These are phyloP conservation scores for Drosophila tristis DNA, from an alignment of 1,140 invertebrate genomes.

Conservation along the genomic window DNA sequence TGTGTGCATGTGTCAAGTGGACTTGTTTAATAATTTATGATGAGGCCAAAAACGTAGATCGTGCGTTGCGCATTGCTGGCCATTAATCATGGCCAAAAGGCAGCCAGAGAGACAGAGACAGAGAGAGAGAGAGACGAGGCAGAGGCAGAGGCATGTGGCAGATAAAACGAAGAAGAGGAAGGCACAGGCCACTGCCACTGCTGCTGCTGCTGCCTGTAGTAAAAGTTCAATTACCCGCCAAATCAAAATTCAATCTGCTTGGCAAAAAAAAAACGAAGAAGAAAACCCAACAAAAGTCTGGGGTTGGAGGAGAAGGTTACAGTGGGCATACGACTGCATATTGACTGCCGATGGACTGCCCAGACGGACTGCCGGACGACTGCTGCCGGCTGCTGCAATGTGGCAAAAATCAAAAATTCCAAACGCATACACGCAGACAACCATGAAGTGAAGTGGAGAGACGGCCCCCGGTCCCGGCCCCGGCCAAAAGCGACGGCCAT, in stretches of 20 bases:
- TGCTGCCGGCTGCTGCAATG: conserved; percentile 59
- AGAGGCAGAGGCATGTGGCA: background rate
- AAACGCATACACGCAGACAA: conserved; percentile 78
- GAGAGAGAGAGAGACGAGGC: background rate
- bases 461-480: conserved; percentile 1
- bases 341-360: conserved; percentile 54
- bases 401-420: conserved; percentile 80
- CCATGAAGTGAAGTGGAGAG: conserved; percentile 62
- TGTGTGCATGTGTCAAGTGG: conserved; percentile 79
- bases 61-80: conserved; percentile 80
- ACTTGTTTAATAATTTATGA: conserved; percentile 82
- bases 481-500: conserved; percentile 51
- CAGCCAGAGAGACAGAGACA: conserved; percentile 8
- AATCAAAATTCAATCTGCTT: conserved; percentile 81
- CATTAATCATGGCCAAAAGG: conserved; percentile 73
- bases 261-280: conserved; percentile 33
- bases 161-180: background rate
- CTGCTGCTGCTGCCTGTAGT: conserved; percentile 55
- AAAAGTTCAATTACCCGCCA: conserved; percentile 81
- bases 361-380: background rate
- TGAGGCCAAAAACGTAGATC: conserved; percentile 81
- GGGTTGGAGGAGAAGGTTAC: background rate
- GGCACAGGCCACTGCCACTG: background rate
- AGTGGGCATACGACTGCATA: conserved; percentile 37
- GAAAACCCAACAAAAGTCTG: conserved; percentile 55